A percentile compares a stretch with the other conserved stretches of the same genome.
phyloP scores from a whole-genome alignment of 2,888 invertebrate genomes.

The Luperina testacea region DNA sequence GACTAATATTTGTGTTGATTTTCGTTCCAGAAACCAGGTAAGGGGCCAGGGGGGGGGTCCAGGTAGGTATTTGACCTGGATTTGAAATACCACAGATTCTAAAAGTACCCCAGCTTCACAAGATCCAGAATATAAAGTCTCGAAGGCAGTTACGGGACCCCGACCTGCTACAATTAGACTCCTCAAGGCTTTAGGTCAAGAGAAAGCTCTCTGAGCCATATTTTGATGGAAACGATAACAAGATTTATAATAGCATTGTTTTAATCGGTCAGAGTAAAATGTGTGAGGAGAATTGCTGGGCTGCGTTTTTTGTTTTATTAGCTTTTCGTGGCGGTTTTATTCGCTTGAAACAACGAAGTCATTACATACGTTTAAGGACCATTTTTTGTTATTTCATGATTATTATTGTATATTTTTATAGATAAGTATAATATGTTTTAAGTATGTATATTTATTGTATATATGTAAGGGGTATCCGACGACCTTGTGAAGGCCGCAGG shows the following conservation, averaged over 20 bases:
- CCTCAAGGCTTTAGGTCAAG: conserved; percentile 53
- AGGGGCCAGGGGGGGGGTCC: too few relatives aligned
- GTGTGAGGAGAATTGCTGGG: not conserved
- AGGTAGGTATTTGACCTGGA: conserved; percentile 6
- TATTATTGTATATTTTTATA: too few relatives aligned
- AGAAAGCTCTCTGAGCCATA: conserved; percentile 54
- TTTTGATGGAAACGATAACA: conserved; percentile 50
- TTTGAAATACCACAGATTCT: not conserved
- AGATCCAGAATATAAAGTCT: conserved; percentile 38
- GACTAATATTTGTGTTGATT: not conserved
- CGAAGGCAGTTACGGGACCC: conserved; percentile 58
- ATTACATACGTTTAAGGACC: too few relatives aligned
- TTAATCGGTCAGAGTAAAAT: conserved; percentile 40
- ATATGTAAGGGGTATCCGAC: too few relatives aligned
- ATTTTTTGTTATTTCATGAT: too few relatives aligned
- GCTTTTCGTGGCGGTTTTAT: not conserved
- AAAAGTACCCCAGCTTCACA: not conserved
- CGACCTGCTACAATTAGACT: conserved; percentile 26
- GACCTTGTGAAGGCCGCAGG: too few relatives aligned
- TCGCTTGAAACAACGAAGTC: not conserved
- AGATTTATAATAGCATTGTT: conserved; percentile 63
- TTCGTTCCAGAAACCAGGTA: not conserved
- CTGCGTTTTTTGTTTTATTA: not conserved
- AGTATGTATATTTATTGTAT: too few relatives aligned
- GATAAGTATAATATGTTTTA: too few relatives aligned